These are phyloP conservation scores for Corythornis madagascariensis DNA, from an alignment of 2,113 vertebrate genomes.

Conservation along the genomic window DNA sequence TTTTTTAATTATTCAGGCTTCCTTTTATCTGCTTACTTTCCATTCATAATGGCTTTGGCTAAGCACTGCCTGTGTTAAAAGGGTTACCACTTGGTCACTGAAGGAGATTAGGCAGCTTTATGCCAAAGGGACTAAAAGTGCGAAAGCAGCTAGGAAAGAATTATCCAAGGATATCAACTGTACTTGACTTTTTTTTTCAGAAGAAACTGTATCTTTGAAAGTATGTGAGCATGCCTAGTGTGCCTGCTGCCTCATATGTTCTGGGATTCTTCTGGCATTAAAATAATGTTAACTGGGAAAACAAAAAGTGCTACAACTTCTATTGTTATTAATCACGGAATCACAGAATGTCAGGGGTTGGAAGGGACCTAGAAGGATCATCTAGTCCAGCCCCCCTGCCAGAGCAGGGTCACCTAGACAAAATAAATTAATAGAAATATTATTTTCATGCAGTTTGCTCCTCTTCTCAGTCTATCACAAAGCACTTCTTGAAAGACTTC, in stretches of 20 bases:
- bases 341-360: too few relatives aligned
- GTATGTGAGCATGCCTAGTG: not conserved
- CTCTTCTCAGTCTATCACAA: not conserved
- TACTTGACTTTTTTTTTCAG: not conserved
- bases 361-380: not conserved
- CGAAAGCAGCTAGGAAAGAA: not conserved
- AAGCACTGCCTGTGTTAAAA: not conserved
- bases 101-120: conserved; percentile 21
- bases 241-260: not conserved
- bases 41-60: not conserved
- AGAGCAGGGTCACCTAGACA: too few relatives aligned
- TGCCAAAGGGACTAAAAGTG: not conserved
- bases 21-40: not conserved
- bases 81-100: not conserved
- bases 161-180: not conserved
- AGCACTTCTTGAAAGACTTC: not conserved
- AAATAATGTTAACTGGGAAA: not conserved
- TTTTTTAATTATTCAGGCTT: conserved; percentile 8
- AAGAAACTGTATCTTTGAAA: not conserved
- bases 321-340: not conserved
- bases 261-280: not conserved
- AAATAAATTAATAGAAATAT: not conserved
- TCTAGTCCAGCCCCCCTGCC: too few relatives aligned
- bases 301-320: not conserved
- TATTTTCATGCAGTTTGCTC: not conserved